Conservation (phyloP, 1,140 invertebrate species). For the Branchinecta lynchi region DNA sequence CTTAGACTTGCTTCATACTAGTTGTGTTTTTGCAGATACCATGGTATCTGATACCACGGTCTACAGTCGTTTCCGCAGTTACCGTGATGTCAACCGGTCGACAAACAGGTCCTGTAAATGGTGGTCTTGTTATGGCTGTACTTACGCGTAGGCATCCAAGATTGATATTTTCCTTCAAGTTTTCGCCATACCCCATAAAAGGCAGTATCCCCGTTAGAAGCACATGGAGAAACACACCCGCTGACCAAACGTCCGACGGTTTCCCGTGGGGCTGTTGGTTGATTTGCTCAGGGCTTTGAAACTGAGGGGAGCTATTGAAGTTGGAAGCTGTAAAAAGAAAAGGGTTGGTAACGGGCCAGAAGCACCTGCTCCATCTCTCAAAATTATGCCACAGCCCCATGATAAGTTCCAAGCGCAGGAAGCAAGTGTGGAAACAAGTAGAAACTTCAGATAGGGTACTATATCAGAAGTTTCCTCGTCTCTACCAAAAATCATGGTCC, state of each 20-base stretch:
- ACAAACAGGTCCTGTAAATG: slow-evolving; percentile 17
- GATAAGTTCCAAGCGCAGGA: no score
- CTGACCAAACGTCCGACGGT: slow-evolving; percentile 89
- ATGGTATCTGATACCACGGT: no score
- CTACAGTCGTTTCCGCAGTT: no score
- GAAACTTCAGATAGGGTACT: no score
- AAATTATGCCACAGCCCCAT: no score
- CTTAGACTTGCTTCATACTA: no score
- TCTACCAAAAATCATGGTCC: no score
- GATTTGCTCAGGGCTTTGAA: slow-evolving; percentile 29
- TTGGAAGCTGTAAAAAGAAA: not conserved
- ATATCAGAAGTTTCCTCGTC: no score
- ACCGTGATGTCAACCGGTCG: no score
- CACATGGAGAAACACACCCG: slow-evolving; percentile 82
- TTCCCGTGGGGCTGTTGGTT: slow-evolving; percentile 69
- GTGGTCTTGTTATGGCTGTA: slow-evolving; percentile 20
- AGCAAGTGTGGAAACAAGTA: no score
- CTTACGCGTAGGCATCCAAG: slow-evolving; percentile 64
- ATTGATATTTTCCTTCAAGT: slow-evolving; percentile 76
- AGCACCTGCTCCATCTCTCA: no score
- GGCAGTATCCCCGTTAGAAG: slow-evolving; percentile 83
- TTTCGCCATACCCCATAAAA: slow-evolving; percentile 79
- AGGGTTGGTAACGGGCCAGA: not conserved
- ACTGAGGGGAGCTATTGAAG: slow-evolving; percentile 42
- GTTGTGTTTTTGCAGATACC: no score